Conservation (phyloP, 2,888 invertebrate genomes). For the Tiliacea citrago region DNA sequence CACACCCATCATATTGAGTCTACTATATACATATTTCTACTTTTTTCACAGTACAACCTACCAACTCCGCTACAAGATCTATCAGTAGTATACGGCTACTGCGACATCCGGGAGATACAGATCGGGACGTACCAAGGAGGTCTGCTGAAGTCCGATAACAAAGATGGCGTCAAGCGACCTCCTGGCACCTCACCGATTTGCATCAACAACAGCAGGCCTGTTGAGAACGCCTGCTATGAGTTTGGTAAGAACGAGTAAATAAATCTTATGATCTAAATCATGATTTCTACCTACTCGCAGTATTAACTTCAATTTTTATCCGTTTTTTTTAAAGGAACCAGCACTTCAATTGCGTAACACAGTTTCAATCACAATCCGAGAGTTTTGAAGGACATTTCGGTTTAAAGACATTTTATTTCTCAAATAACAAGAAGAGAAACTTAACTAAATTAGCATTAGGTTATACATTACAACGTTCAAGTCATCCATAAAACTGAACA, state of each 20-base stretch:
- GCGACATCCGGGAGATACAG: too few relatives aligned
- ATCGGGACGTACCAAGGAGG: slow-evolving; percentile 65
- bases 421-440: too few relatives aligned
- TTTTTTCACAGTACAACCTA: slow-evolving; percentile 26
- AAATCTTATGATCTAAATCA: neutral
- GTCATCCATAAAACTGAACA: too few relatives aligned
- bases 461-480: too few relatives aligned
- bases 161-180: slow-evolving; percentile 66
- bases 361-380: too few relatives aligned
- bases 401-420: too few relatives aligned
- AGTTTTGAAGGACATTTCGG: too few relatives aligned
- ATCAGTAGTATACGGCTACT: slow-evolving; percentile 68
- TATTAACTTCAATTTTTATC: too few relatives aligned
- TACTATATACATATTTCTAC: neutral
- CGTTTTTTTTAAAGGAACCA: too few relatives aligned
- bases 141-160: slow-evolving; percentile 65
- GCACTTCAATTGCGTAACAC: too few relatives aligned
- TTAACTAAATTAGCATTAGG: too few relatives aligned
- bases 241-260: slow-evolving; percentile 20
- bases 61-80: slow-evolving; percentile 69
- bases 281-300: neutral
- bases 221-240: slow-evolving; percentile 63
- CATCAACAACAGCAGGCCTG: slow-evolving; percentile 44
- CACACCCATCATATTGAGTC: neutral
- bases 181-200: slow-evolving; percentile 54